A percentile compares a stretch with the other conserved stretches of the same genome.
Evolutionary conservation across 2,797 vertebrate species (phyloP).

Genomic region (Lacerta viridis): DNA sequence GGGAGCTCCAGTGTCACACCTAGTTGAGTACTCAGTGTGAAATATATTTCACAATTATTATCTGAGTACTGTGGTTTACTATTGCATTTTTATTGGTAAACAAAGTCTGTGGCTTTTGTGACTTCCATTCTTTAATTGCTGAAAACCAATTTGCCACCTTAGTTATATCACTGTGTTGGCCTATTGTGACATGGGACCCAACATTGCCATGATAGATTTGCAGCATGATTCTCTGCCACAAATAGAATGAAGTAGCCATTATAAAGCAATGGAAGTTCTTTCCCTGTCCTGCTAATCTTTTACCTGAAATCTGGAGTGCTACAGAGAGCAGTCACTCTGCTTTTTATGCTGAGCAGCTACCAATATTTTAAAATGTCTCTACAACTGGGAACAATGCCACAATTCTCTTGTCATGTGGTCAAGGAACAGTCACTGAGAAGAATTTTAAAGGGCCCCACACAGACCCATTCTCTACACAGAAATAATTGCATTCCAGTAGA

Average conservation of each 20-base stretch:
- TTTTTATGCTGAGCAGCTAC: not conserved
- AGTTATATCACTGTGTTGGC: not conserved
- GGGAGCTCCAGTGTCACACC: not conserved
- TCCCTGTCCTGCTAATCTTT: not conserved
- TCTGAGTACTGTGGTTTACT: not conserved
- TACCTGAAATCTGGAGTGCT: not conserved
- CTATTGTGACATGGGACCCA: not conserved
- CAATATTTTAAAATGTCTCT: slow-evolving; percentile 1
- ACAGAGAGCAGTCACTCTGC: not conserved
- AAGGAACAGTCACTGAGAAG: not conserved
- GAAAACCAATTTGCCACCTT: not conserved
- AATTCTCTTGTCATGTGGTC: not conserved
- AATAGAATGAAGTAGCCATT: not conserved
- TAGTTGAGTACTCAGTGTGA: not conserved
- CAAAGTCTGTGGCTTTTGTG: not conserved
- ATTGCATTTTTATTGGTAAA: not conserved
- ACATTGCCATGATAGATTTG: not conserved
- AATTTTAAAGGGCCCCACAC: not conserved
- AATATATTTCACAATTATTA: not conserved
- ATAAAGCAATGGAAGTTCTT: not conserved
- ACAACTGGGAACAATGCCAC: not conserved
- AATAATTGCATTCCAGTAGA: not conserved
- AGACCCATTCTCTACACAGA: not conserved
- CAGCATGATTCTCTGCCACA: not conserved
- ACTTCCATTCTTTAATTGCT: not conserved